Base-by-base conservation (phyloP, 2,113 vertebrate species). In the Clarias gariepinus region DNA sequence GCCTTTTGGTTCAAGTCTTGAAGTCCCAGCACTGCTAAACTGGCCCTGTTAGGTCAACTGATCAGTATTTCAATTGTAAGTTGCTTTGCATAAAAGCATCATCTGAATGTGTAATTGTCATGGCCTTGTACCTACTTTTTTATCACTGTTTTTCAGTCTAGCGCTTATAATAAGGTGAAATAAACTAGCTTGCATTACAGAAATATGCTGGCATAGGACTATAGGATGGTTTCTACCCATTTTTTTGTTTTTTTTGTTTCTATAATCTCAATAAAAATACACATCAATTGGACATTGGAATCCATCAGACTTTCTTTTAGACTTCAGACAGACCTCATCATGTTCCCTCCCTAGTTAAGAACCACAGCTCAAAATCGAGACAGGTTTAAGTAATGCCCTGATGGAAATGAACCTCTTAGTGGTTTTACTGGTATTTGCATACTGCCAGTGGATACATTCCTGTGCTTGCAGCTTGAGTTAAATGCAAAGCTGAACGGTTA, bases 391-490 rank as follows among this genome's bases (percentile, higher is more conserved):
- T 33, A 52, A 23, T 57, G 36, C 55, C 33, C 30, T 12, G 3
- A 66, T 80, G 66, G 78, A 76, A 78, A 78, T 73, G 2, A 86
- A 83, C 66, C 71, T 71, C 60, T 52, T 85, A 33, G 79, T 23
- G 30, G 73, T 41, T 86, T 66, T 83, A 30, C 9, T 80, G 33
- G 61, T 86, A 80, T 86, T 86, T 88, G 81, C 87, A 88, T 88
- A 63, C 53, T 2, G 12, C 63, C 81, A 83, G 64, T 66, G 23
- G 64, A 79, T 63, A 21, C 69, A 52, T 57, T 82, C 61, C 79
- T 66, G 33, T 28, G 64, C 63, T 28, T 79, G 19, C n/a, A 47
- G 79, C 57, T 84, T 73, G 33, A 58, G 23, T 74, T 53, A 55
- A 71, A 83, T 86, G 87, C 68, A 86, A 86, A 85, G 25, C 71